phyloP scores from a whole-genome alignment of 2,113 vertebrate genomes.

The Nothoprocta perdicaria region DNA sequence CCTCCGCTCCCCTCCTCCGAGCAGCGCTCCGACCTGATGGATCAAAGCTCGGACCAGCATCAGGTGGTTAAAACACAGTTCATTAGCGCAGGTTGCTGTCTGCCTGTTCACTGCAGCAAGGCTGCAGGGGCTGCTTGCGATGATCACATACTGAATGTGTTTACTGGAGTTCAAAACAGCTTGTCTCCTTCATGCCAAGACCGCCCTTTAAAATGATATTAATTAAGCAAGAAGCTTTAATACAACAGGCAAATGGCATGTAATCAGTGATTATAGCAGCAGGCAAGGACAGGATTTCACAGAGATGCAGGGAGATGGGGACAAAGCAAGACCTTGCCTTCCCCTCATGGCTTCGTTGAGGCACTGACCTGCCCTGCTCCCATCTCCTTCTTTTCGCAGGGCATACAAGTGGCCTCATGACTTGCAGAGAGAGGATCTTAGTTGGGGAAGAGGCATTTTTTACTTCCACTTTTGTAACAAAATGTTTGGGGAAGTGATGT shows the following conservation, averaged over 20 bases:
- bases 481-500: not conserved
- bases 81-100: conserved; percentile 23
- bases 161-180: conserved; percentile 49
- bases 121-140: not conserved
- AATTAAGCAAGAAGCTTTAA: conserved; percentile 61
- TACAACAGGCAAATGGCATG: conserved; percentile 36
- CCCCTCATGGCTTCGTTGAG: accelerated
- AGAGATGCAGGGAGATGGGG: not conserved
- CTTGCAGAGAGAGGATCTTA: accelerated
- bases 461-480: not conserved
- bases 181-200: conserved; percentile 33
- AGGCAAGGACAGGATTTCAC: not conserved
- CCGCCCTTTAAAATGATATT: conserved; percentile 41
- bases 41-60: conserved; percentile 52
- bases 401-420: accelerated
- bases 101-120: not conserved
- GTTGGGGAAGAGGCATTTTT: not conserved
- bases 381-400: not conserved
- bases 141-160: conserved; percentile 25
- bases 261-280: conserved; percentile 47
- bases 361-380: not conserved
- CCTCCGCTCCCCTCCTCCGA: conserved; percentile 24
- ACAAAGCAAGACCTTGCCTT: not conserved
- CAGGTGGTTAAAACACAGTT: conserved; percentile 60
- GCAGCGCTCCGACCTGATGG: not conserved